Evolutionary conservation across 1,140 invertebrate species (phyloP).

Genomic region (Apis laboriosa): DNA sequence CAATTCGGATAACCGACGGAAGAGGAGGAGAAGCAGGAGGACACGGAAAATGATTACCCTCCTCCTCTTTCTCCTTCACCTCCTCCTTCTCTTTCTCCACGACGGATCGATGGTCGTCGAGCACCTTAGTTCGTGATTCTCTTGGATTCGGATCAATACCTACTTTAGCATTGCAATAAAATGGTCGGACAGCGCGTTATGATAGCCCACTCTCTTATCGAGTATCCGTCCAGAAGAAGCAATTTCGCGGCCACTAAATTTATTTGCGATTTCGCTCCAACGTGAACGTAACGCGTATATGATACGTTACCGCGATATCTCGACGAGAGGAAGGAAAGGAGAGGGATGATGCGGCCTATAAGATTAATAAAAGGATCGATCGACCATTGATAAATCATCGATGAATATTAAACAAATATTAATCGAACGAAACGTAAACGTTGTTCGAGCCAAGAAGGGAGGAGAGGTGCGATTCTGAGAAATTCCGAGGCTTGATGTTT

Average conservation of each 20-base stretch:
- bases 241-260: conserved; percentile 61
- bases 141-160: conserved; percentile 68
- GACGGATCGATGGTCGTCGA: conserved; percentile 70
- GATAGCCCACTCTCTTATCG: conserved; percentile 64
- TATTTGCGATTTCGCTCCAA: conserved; percentile 55
- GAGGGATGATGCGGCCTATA: neutral
- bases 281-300: conserved; percentile 39
- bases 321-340: neutral
- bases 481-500: conserved; percentile 67
- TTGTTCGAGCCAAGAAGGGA: neutral
- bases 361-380: no score
- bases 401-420: no score
- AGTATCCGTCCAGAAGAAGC: conserved; percentile 57
- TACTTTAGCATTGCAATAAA: conserved; percentile 70
- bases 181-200: conserved; percentile 67
- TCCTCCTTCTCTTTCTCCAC: conserved; percentile 56
- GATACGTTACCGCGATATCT: conserved; percentile 25
- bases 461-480: conserved; percentile 38
- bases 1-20: conserved; percentile 72
- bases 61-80: conserved; percentile 50
- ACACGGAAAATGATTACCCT: conserved; percentile 67
- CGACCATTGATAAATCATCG: no score
- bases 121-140: conserved; percentile 69
- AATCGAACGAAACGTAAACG: no score
- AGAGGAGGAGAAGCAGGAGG: conserved; percentile 58